Conservation (phyloP, 2,888 invertebrate genomes). For the Drosophila paramelanica region DNA sequence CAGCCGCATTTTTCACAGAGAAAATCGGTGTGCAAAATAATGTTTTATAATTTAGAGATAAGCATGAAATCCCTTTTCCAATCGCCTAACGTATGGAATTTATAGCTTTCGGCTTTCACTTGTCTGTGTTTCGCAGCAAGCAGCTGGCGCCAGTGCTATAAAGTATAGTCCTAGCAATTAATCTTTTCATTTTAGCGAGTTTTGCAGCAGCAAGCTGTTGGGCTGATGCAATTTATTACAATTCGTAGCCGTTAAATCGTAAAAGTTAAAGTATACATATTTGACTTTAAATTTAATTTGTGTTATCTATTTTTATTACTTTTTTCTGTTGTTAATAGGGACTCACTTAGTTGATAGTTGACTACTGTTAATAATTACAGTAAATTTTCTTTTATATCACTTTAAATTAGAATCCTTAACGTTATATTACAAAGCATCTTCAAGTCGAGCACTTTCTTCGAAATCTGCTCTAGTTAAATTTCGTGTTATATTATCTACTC, state of each 20-base stretch:
- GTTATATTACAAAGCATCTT: neutral
- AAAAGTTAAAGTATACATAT: too few species aligned
- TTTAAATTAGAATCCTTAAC: too few species aligned
- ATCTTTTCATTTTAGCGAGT: neutral
- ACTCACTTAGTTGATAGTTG: too few species aligned
- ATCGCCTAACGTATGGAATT: conserved; percentile 5
- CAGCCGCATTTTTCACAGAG: conserved; percentile 61
- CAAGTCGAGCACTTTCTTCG: neutral
- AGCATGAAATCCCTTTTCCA: conserved; percentile 41
- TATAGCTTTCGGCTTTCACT: conserved; percentile 36
- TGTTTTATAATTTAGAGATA: conserved; percentile 35
- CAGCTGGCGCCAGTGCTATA: conserved; percentile 1
- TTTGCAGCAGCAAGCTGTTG: neutral
- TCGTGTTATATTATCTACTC: neutral
- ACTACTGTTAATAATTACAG: too few species aligned
- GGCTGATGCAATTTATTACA: neutral
- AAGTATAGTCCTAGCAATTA: neutral
- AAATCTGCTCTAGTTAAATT: neutral
- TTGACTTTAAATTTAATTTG: too few species aligned
- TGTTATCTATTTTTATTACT: too few species aligned
- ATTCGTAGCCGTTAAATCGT: neutral
- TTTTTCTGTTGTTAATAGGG: too few species aligned
- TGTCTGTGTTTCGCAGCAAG: neutral
- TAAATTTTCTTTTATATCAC: too few species aligned
- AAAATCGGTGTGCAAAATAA: conserved; percentile 36